Conservation (phyloP, 2,113 vertebrate species). For the Eidolon helvum region DNA sequence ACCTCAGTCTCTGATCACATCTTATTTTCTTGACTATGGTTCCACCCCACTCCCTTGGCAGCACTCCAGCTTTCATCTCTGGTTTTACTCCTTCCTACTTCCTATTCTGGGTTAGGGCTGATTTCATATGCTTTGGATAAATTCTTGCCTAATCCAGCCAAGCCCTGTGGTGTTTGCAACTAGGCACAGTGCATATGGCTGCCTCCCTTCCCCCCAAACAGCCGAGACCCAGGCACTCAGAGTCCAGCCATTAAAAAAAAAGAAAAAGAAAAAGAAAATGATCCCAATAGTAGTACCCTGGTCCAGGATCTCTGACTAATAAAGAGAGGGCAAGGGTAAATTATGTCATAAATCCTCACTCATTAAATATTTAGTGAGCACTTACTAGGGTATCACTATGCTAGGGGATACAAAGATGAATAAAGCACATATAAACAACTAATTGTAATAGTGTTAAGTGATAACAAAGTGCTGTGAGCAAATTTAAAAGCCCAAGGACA, state of each 20-base stretch:
- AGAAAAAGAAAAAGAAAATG: background rate
- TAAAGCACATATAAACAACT: background rate
- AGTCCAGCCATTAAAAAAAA: background rate
- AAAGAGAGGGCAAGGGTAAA: background rate
- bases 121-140: background rate
- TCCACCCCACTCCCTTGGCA: background rate
- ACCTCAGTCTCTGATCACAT: background rate
- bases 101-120: background rate
- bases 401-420: background rate
- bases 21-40: background rate
- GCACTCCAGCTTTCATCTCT: background rate
- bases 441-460: background rate
- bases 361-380: background rate
- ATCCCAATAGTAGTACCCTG: background rate
- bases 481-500: background rate
- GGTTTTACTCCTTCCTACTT: constrained; percentile 34
- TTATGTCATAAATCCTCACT: background rate
- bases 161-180: background rate
- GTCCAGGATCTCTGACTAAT: background rate
- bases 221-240: background rate
- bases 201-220: background rate
- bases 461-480: background rate
- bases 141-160: background rate
- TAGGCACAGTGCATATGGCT: background rate
- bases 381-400: background rate